Percentiles rank a stretch among this genome's conserved stretches.
These are phyloP conservation scores for Dolichopus griseipennis DNA, from an alignment of 2,888 invertebrate species.

Conservation along the genomic window DNA sequence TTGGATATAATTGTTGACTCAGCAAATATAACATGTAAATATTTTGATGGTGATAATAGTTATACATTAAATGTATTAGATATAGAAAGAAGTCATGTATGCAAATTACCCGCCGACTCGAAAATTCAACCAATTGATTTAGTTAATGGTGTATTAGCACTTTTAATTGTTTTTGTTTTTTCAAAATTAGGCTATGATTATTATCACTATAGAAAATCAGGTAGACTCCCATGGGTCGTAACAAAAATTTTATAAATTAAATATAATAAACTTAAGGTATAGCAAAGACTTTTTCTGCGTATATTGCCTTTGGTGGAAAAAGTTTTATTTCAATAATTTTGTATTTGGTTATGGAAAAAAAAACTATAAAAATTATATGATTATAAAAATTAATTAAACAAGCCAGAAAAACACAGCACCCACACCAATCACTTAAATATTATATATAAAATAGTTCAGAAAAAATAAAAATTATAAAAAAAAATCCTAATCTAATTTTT, in stretches of 20 bases:
- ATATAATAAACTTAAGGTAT: too few species aligned
- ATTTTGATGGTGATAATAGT: constrained; percentile 47
- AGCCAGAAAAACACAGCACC: too few species aligned
- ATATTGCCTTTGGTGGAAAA: neutral
- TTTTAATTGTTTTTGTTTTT: constrained; percentile 60
- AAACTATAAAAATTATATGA: too few species aligned
- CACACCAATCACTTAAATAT: too few species aligned
- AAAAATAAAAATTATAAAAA: too few species aligned
- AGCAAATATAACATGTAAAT: constrained; percentile 60
- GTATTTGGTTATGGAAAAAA: too few species aligned
- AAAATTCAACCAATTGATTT: constrained; percentile 63
- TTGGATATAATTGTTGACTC: constrained; percentile 60
- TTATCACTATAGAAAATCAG: constrained; percentile 68
- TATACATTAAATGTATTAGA: constrained; percentile 54
- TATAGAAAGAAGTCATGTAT: constrained; percentile 60
- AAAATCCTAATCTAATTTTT: too few species aligned
- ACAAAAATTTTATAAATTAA: constrained; percentile 59
- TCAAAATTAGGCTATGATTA: constrained; percentile 73
- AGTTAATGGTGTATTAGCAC: constrained; percentile 59
- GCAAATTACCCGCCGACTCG: constrained; percentile 47
- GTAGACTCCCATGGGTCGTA: constrained; percentile 75
- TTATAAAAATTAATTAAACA: too few species aligned
- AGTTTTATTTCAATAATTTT: neutral
- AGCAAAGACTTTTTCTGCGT: neutral
- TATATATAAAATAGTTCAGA: too few species aligned